Evolutionary conservation across 2,113 vertebrate genomes (phyloP), one percentile per base, ranked within the genome.

Genomic region (Ginglymostoma cirratum): DNA sequence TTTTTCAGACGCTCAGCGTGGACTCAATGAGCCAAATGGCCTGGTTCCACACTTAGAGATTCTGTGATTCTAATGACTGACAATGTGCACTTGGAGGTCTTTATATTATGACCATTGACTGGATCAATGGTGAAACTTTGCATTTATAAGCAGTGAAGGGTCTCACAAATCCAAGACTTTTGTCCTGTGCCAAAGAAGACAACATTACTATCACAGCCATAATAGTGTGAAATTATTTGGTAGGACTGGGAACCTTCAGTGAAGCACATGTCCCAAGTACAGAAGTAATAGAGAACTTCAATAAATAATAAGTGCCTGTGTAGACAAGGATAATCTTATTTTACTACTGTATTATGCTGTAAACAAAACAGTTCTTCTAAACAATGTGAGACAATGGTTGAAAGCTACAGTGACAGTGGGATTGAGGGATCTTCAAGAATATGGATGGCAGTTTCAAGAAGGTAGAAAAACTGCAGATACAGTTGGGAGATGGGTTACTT

Each of bases 71-170:
- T 38, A 30, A 92, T 96, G 8, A 96, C 96, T 15, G 96, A 95
- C 93, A 83, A 17, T 42, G 72, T 66, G 96, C 80, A 76, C 67
- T 65, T 5, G 86, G 86, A 17, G 66, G 48, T 72, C 70, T 96
- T 23, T 96, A n/a, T 19, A 61, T 96, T 55, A n/a, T 96, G 67
- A 96, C 69, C 19, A 48, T 96, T 78, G 96, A 96, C 80, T 96
- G 95, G 90, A 96, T 72, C 89, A 96, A 19, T 85, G 96, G 95
- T 12, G 38, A 76, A 83, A 42, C 89, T 34, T 93, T 96, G n/a
- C 76, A 96, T 34, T 67, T 93, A 6, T 83, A 89, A 72, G 27
- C 67, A 83, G 38, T 96, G 34, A 21, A n/a, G 38, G 67, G 96
- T 45, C 93, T 96, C 48, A 66, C 69, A 12, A 45, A 55, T 2